Conservation (phyloP, 2,797 vertebrate species). For the Morus bassanus region DNA sequence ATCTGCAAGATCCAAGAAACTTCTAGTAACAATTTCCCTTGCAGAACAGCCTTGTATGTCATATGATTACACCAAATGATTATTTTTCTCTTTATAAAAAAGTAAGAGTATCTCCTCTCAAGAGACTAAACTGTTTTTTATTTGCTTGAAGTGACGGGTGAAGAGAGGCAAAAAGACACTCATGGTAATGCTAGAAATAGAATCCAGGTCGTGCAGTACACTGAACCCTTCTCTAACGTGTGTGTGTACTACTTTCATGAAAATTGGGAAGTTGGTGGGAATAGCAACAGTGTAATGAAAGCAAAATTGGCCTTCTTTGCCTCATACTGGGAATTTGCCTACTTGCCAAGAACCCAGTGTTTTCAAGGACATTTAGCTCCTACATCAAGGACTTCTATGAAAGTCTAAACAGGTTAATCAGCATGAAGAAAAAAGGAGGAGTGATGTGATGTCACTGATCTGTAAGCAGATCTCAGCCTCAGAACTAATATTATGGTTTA, state of each 20-base stretch:
- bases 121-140: background rate
- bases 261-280: slow-evolving; percentile 64
- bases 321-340: slow-evolving; percentile 67
- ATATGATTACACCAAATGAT: background rate
- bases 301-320: slow-evolving; percentile 50
- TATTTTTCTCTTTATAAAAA: background rate
- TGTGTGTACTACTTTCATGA: slow-evolving; percentile 49
- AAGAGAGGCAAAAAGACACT: slow-evolving; percentile 25
- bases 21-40: background rate
- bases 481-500: slow-evolving; percentile 61
- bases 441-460: slow-evolving; percentile 45
- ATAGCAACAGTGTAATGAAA: slow-evolving; percentile 59
- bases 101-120: background rate
- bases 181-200: slow-evolving; percentile 38
- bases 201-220: slow-evolving; percentile 54
- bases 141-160: slow-evolving; percentile 2
- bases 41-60: background rate
- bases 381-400: slow-evolving; percentile 45
- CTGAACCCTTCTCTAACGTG: background rate
- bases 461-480: slow-evolving; percentile 55
- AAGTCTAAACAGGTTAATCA: slow-evolving; percentile 66
- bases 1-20: background rate
- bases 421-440: slow-evolving; percentile 24
- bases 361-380: slow-evolving; percentile 59
- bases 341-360: slow-evolving; percentile 60